phyloP scores from a whole-genome alignment of 2,888 invertebrate species.

The Tinea trinotella region DNA sequence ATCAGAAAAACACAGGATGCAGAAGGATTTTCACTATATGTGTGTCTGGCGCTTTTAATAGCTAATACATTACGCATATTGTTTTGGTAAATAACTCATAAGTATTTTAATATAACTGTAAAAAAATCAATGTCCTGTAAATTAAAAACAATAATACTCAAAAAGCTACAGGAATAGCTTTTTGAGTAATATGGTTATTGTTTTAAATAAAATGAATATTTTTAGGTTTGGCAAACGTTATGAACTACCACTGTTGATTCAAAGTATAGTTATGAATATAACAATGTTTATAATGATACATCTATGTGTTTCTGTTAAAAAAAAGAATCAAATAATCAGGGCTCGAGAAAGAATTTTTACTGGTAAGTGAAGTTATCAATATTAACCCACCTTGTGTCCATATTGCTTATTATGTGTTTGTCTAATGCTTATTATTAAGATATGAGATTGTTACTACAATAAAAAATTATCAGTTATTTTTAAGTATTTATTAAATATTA shows the following conservation, averaged over 20 bases:
- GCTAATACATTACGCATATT: conserved; percentile 97
- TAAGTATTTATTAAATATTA: no score
- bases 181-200: no score
- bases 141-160: no score
- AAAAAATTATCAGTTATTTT: neutral
- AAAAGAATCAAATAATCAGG: conserved; percentile 83
- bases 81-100: conserved; percentile 87
- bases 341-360: conserved; percentile 85
- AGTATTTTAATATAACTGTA: neutral
- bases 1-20: conserved; percentile 92
- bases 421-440: neutral
- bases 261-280: conserved; percentile 97
- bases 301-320: conserved; percentile 89
- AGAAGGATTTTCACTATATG: conserved; percentile 97
- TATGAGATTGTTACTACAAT: neutral
- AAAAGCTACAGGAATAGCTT: no score
- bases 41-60: conserved; percentile 93
- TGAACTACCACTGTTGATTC: conserved; percentile 94
- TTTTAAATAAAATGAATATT: no score
- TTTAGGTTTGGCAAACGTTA: conserved; percentile 98
- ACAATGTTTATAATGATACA: conserved; percentile 97
- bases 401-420: neutral
- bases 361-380: conserved; percentile 70
- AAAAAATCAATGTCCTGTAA: no score
- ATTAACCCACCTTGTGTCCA: conserved; percentile 3